Evolutionary conservation across 2,113 vertebrate genomes (phyloP).

Genomic region (Heptranchias perlo): DNA sequence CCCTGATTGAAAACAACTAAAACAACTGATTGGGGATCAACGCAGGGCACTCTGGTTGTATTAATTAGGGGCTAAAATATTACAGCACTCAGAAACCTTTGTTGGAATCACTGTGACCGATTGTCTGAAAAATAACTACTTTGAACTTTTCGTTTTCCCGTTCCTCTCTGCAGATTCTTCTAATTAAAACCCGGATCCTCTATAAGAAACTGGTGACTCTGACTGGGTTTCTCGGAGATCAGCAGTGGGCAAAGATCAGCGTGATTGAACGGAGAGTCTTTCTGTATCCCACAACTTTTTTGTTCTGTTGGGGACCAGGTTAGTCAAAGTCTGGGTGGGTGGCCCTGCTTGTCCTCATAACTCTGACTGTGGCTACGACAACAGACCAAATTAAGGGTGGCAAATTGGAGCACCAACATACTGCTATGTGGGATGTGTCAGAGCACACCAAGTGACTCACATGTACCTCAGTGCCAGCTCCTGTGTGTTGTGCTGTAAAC

Average conservation of each 20-base stretch:
- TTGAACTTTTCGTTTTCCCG: neutral
- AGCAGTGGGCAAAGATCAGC: slow-evolving; percentile 71
- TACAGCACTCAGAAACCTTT: neutral
- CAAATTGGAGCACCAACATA: neutral
- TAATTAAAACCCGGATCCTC: slow-evolving; percentile 59
- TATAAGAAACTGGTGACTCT: slow-evolving; percentile 69
- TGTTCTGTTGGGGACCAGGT: slow-evolving; percentile 87
- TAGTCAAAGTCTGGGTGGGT: slow-evolving; percentile 31
- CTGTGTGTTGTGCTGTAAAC: neutral
- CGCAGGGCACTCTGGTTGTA: neutral
- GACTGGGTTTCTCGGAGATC: slow-evolving; percentile 67
- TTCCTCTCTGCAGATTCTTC: slow-evolving; percentile 59
- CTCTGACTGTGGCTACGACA: neutral
- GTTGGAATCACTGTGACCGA: neutral
- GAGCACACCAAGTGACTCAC: neutral
- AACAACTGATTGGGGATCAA: neutral
- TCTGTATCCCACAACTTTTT: slow-evolving; percentile 68
- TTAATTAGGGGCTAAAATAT: neutral
- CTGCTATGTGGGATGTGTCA: neutral
- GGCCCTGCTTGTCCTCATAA: neutral
- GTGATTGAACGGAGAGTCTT: slow-evolving; percentile 64
- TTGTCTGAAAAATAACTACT: neutral
- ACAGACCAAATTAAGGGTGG: neutral
- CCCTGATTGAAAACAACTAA: neutral
- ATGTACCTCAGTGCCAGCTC: neutral